A percentile compares a stretch with the other conserved stretches of the same genome.
Evolutionary conservation across 2,797 vertebrate genomes (phyloP).

Genomic region (Sandelia bainsii): DNA sequence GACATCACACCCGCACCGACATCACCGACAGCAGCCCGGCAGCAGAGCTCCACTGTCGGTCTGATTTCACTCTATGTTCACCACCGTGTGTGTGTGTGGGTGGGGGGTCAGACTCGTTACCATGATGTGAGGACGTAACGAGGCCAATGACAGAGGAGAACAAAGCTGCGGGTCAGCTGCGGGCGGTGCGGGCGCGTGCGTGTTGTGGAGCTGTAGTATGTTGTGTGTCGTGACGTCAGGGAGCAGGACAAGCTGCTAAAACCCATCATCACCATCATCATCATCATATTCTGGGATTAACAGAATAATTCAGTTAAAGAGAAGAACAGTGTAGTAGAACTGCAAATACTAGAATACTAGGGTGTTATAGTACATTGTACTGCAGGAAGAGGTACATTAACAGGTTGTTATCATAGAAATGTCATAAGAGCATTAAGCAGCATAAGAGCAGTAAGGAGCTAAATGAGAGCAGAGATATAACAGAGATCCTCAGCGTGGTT

Average conservation of each 20-base stretch:
- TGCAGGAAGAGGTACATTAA: too few relatives aligned
- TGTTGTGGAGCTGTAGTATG: constrained; percentile 13
- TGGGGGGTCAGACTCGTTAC: constrained; percentile 40
- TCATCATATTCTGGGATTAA: too few relatives aligned
- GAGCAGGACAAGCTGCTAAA: background rate
- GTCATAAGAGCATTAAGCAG: too few relatives aligned
- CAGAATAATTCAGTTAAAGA: too few relatives aligned
- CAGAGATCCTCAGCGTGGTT: too few relatives aligned
- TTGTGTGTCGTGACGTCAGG: constrained; percentile 21
- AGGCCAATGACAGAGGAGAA: constrained; percentile 48
- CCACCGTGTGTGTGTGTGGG: background rate
- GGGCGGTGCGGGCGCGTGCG: constrained; percentile 7
- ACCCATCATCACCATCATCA: too few relatives aligned
- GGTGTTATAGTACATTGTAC: too few relatives aligned
- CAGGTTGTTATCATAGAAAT: too few relatives aligned
- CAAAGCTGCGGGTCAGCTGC: constrained; percentile 47
- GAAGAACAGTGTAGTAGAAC: too few relatives aligned
- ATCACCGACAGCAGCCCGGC: constrained; percentile 6
- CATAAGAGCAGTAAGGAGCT: too few relatives aligned
- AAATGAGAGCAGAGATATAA: too few relatives aligned
- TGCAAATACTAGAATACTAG: too few relatives aligned
- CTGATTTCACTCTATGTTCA: background rate
- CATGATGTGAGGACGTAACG: constrained; percentile 61
- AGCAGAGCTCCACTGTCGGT: background rate
- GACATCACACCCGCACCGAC: constrained; percentile 19